Evolutionary conservation across 2,113 vertebrate species (phyloP).

Genomic region (Madoqua kirkii): DNA sequence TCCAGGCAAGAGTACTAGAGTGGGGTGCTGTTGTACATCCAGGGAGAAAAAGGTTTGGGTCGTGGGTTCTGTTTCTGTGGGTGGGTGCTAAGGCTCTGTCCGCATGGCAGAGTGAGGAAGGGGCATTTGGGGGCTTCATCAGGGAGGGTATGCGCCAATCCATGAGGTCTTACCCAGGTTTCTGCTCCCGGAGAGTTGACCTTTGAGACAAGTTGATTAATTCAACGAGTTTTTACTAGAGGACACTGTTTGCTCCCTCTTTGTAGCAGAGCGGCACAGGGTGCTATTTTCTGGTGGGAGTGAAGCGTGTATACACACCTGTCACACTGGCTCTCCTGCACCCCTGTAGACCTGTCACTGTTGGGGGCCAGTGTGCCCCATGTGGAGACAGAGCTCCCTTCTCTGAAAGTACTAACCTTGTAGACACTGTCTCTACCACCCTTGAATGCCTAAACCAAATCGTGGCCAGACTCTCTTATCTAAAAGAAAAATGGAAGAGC

Average conservation of each 20-base stretch:
- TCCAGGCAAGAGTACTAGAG: too few relatives aligned
- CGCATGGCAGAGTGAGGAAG: fast-evolving
- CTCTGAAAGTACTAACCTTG: background rate
- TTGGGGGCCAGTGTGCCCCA: fast-evolving
- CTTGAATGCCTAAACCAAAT: background rate
- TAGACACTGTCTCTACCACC: background rate
- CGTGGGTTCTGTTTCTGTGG: fast-evolving
- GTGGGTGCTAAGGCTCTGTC: fast-evolving
- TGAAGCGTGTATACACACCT: fast-evolving
- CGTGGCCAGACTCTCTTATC: background rate
- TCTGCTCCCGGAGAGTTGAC: background rate
- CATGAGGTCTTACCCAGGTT: fast-evolving
- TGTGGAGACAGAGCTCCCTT: background rate
- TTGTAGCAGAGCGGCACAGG: fast-evolving
- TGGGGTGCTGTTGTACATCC: too few relatives aligned
- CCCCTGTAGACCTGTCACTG: fast-evolving
- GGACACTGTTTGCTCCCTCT: fast-evolving
- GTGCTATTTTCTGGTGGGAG: background rate
- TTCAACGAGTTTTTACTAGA: background rate
- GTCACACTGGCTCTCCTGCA: background rate
- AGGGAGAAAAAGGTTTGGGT: background rate
- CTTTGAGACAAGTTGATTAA: background rate
- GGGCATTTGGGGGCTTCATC: fast-evolving
- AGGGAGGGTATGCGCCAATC: fast-evolving
- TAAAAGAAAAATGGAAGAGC: background rate